Evolutionary conservation across 2,113 vertebrate species (phyloP).

Genomic region (Apteryx mantelli): DNA sequence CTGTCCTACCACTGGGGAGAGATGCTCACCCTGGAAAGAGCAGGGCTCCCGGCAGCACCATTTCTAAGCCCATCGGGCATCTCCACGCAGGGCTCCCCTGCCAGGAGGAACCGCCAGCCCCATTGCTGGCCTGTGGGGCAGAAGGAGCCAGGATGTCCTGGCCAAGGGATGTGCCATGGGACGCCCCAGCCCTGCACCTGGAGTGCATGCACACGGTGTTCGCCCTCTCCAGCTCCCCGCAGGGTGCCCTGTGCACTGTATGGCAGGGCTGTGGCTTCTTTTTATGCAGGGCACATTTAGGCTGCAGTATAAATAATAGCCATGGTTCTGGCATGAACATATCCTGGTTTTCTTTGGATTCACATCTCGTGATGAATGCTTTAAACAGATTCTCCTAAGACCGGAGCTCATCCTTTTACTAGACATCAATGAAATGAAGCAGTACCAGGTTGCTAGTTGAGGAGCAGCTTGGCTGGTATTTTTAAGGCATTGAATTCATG

Average conservation of each 20-base stretch:
- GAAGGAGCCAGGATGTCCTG: background rate
- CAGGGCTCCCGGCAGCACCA: background rate
- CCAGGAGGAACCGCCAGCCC: background rate
- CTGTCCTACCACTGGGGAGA: background rate
- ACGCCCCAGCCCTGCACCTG: background rate
- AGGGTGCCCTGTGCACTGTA: background rate
- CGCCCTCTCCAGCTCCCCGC: background rate
- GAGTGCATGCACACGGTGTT: background rate
- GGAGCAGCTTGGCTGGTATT: background rate
- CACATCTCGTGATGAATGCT: fast-evolving
- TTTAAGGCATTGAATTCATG: fast-evolving
- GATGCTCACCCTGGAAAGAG: too few species aligned
- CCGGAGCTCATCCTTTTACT: background rate
- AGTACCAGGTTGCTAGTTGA: background rate
- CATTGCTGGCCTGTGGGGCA: background rate
- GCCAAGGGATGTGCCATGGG: background rate
- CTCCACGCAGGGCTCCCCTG: background rate
- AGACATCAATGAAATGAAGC: background rate
- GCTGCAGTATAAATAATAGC: background rate
- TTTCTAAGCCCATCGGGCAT: background rate
- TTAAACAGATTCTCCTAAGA: background rate
- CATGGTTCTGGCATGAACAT: fast-evolving
- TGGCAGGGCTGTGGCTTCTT: background rate
- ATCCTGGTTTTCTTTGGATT: background rate
- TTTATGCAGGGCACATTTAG: background rate